These are phyloP conservation scores for Ellobius talpinus DNA, from an alignment of 2,113 vertebrate species.

Conservation along the genomic window DNA sequence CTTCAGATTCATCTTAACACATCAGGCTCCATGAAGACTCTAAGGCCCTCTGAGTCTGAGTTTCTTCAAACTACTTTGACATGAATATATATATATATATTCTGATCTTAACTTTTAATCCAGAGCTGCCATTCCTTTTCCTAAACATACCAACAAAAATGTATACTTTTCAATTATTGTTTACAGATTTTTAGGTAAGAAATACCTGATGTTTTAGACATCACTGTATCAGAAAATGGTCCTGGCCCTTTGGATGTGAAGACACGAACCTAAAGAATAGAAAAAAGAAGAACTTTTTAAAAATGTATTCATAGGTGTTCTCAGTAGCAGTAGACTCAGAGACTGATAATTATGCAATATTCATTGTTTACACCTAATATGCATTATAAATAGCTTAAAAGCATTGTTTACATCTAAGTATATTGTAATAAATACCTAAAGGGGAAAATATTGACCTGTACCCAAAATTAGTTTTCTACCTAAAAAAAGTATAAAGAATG, in stretches of 20 bases:
- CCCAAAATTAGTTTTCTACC: background rate
- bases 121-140: background rate
- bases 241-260: conserved; percentile 87
- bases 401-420: background rate
- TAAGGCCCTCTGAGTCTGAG: background rate
- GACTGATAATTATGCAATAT: background rate
- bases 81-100: background rate
- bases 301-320: background rate
- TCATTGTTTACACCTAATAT: background rate
- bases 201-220: conserved; percentile 85
- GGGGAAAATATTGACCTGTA: background rate
- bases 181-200: background rate
- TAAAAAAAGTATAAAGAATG: background rate
- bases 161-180: background rate
- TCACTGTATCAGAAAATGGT: conserved; percentile 81
- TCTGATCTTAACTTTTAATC: conserved; percentile 15
- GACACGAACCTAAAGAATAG: conserved; percentile 83
- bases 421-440: background rate
- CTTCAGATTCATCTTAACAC: background rate
- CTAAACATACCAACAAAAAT: conserved; percentile 25
- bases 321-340: background rate
- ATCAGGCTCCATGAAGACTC: background rate
- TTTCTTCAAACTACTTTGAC: background rate
- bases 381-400: conserved; percentile 3
- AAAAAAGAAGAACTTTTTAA: background rate